Percentiles rank a stretch among this genome's conserved stretches.
Evolutionary conservation across 2,797 vertebrate genomes (phyloP).

Genomic region (Threskiornis aethiopicus): DNA sequence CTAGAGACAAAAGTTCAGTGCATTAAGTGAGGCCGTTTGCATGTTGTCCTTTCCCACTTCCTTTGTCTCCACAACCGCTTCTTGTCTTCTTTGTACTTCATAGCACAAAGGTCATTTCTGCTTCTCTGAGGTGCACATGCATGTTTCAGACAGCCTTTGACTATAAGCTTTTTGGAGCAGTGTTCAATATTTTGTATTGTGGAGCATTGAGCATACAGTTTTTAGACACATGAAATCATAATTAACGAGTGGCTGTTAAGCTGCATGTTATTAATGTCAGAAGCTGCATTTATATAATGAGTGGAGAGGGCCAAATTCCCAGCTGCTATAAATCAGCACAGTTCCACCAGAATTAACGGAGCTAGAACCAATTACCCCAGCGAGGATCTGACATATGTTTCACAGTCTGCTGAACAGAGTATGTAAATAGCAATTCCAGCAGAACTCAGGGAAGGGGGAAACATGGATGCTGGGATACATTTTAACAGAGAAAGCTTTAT

Average conservation of each 20-base stretch:
- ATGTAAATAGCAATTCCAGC: background rate
- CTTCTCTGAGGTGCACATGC: background rate
- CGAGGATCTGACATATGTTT: background rate
- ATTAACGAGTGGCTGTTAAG: background rate
- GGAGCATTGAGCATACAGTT: background rate
- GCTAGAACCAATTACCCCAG: background rate
- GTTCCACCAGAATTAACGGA: background rate
- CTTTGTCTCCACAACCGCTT: background rate
- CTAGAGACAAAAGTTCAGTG: background rate
- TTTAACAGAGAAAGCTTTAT: background rate
- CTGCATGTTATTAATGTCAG: background rate
- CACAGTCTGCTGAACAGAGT: background rate
- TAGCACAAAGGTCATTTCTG: background rate
- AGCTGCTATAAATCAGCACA: background rate
- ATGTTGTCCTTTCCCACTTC: constrained; percentile 1
- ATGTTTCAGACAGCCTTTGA: background rate
- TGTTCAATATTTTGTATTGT: background rate
- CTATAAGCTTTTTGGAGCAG: background rate
- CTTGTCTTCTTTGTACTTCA: background rate
- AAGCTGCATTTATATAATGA: constrained; percentile 18
- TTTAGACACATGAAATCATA: background rate
- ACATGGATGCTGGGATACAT: background rate
- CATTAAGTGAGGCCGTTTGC: background rate
- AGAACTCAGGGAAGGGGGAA: background rate
- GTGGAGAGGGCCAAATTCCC: background rate